Conservation (phyloP, 2,797 vertebrate species). For the Gymnodraco acuticeps region DNA sequence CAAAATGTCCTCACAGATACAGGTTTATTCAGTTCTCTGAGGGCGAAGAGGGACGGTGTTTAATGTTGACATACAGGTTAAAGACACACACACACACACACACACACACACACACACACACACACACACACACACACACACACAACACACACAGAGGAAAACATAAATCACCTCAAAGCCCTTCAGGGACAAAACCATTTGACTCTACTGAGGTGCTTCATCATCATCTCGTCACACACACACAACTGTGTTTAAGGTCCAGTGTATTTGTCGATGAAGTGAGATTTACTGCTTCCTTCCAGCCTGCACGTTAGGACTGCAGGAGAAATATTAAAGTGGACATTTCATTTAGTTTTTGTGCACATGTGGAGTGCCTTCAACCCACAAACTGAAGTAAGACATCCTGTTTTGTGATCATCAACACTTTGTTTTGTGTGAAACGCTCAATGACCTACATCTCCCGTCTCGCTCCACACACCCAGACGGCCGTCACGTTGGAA, state of each 20-base stretch:
- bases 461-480: too few relatives aligned
- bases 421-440: too few relatives aligned
- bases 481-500: too few relatives aligned
- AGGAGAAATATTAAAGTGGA: slow-evolving; percentile 12
- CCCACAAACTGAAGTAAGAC: too few relatives aligned
- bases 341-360: too few relatives aligned
- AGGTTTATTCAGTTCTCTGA: neutral
- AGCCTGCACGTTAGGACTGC: slow-evolving; percentile 3
- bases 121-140: slow-evolving; percentile 5
- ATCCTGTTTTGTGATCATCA: too few relatives aligned
- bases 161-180: slow-evolving; percentile 26
- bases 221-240: slow-evolving; percentile 27
- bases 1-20: slow-evolving; percentile 12
- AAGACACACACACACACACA: slow-evolving; percentile 2
- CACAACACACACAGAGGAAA: slow-evolving; percentile 11
- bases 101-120: neutral
- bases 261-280: slow-evolving; percentile 6
- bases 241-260: slow-evolving; percentile 1
- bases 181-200: slow-evolving; percentile 37
- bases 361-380: too few relatives aligned
- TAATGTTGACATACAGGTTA: neutral
- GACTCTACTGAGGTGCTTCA: slow-evolving; percentile 23
- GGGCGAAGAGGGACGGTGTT: neutral
- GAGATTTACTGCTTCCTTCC: neutral
- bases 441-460: too few relatives aligned